Evolutionary conservation across 2,113 vertebrate species (phyloP).

Genomic region (Perca flavescens): DNA sequence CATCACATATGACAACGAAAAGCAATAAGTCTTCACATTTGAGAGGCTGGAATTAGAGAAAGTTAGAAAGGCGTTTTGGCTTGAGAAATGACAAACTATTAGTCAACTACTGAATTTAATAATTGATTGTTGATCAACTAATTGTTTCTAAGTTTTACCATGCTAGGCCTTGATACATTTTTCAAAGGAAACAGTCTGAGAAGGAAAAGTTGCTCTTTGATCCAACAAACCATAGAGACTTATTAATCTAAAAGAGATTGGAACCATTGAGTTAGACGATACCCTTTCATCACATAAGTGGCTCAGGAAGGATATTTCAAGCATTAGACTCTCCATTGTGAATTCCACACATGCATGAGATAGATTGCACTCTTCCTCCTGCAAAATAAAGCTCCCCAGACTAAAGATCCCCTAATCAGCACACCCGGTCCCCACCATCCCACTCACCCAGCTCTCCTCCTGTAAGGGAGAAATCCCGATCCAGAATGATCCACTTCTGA

Average conservation of each 20-base stretch:
- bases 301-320: not conserved
- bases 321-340: not conserved
- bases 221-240: not conserved
- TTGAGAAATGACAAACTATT: not conserved
- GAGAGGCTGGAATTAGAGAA: not conserved
- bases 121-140: not conserved
- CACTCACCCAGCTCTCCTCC: slow-evolving; percentile 92
- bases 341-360: not conserved
- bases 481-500: slow-evolving; percentile 91
- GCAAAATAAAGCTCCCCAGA: not conserved
- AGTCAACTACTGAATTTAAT: not conserved
- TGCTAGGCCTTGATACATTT: not conserved
- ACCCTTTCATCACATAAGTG: not conserved
- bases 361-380: not conserved
- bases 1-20: not conserved
- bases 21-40: not conserved
- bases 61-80: not conserved
- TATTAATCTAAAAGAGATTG: not conserved
- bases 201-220: not conserved
- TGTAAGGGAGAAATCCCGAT: slow-evolving; percentile 89
- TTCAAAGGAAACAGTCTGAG: not conserved
- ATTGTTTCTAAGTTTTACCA: not conserved
- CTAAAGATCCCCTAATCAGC: too few species aligned
- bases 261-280: not conserved
- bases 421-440: accelerated